phyloP scores from a whole-genome alignment of 2,888 invertebrate species.

The Frankliniella intonsa region DNA sequence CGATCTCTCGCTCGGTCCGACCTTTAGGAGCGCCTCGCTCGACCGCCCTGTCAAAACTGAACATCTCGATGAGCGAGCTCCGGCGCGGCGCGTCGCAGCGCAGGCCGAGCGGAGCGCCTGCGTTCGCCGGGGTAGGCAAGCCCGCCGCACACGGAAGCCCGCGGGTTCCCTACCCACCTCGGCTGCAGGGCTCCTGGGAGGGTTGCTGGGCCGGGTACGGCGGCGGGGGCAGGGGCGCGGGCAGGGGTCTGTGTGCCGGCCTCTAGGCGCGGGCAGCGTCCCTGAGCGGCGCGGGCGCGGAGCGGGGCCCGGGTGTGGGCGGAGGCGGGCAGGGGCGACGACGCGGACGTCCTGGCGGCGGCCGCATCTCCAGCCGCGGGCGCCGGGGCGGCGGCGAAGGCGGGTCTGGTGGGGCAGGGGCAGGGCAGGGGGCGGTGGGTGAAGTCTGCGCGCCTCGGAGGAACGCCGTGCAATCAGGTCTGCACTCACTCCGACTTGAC shows the following conservation, averaged over 20 bases:
- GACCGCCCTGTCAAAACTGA: no score
- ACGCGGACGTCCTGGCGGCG: neutral
- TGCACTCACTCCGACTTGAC: no score
- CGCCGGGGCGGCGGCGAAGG: no score
- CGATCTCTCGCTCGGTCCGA: no score
- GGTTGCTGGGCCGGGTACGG: neutral
- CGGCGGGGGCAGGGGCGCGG: neutral
- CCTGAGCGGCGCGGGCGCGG: neutral
- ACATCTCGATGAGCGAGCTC: neutral
- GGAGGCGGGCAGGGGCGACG: neutral
- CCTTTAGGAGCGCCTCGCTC: no score
- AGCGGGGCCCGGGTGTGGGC: neutral
- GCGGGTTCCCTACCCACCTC: neutral
- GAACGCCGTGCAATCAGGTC: no score
- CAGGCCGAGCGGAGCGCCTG: neutral
- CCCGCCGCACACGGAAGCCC: neutral
- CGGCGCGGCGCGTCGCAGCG: neutral
- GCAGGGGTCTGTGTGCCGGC: neutral
- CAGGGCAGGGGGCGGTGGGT: no score
- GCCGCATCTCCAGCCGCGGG: neutral
- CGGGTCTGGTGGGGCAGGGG: no score
- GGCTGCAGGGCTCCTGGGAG: neutral
- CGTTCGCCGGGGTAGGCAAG: neutral
- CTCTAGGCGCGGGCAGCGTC: neutral
- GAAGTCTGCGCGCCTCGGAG: no score